A percentile compares a stretch with the other conserved stretches of the same genome.
Evolutionary conservation across 2,113 vertebrate species (phyloP).

Genomic region (Tiliqua scincoides): DNA sequence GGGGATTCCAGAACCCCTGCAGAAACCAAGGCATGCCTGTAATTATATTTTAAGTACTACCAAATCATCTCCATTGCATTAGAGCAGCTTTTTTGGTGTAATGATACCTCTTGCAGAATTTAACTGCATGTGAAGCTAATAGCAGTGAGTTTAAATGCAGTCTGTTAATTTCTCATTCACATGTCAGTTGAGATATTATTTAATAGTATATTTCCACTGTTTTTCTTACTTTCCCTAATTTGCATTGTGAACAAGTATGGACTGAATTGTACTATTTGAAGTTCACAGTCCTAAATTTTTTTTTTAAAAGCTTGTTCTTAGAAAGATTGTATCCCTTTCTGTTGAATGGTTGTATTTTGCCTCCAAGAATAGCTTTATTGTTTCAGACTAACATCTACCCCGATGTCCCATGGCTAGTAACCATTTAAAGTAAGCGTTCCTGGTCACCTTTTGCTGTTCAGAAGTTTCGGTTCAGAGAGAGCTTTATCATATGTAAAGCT

Average conservation of each 20-base stretch:
- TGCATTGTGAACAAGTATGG: neutral
- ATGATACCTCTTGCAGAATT: neutral
- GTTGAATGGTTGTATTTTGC: neutral
- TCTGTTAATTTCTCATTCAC: neutral
- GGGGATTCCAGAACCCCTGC: too few species aligned
- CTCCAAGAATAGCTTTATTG: neutral
- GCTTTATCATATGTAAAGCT: too few species aligned
- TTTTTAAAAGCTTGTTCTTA: neutral
- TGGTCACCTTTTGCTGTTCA: neutral
- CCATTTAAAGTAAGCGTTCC: neutral
- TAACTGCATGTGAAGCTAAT: neutral
- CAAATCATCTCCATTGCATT: neutral
- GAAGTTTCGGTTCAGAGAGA: neutral
- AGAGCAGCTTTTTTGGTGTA: neutral
- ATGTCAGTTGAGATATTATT: neutral
- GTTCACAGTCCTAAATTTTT: neutral
- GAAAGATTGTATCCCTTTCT: neutral
- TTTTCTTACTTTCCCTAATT: neutral
- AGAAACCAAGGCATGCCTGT: too few species aligned
- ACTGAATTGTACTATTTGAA: neutral
- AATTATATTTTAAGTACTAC: neutral
- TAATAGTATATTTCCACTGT: neutral
- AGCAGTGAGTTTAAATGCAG: too few species aligned
- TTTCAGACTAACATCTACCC: neutral
- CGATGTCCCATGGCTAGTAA: neutral